phyloP scores from a whole-genome alignment of 2,888 invertebrate species.

The Pammene aurita region DNA sequence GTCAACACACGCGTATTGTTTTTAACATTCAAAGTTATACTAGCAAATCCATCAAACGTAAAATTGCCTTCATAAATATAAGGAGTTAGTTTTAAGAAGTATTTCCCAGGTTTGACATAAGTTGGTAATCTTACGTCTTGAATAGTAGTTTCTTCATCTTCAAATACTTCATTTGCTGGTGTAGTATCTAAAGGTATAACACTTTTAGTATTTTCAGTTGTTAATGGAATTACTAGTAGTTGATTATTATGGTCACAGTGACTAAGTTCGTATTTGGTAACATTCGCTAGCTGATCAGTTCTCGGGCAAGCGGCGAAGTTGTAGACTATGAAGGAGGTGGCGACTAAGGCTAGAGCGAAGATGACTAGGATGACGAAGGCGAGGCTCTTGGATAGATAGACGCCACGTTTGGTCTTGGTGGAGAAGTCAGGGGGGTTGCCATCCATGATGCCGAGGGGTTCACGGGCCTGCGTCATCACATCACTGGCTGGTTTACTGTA shows the following conservation, averaged over 20 bases:
- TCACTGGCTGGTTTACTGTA: conserved; percentile 75
- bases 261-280: conserved; percentile 74
- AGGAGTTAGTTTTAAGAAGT: conserved; percentile 88
- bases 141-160: conserved; percentile 51
- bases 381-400: conserved; percentile 86
- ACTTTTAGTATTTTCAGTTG: conserved; percentile 69
- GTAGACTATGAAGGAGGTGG: conserved; percentile 89
- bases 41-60: conserved; percentile 89
- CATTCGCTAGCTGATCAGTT: conserved; percentile 72
- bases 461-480: conserved; percentile 78
- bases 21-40: conserved; percentile 84
- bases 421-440: conserved; percentile 85
- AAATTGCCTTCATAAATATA: conserved; percentile 89
- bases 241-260: conserved; percentile 74
- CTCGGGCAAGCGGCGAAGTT: conserved; percentile 88
- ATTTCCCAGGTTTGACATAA: conserved; percentile 86
- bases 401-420: conserved; percentile 83
- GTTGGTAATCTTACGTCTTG: conserved; percentile 87
- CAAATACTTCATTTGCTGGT: conserved; percentile 49
- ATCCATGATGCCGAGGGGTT: conserved; percentile 84
- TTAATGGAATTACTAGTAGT: conserved; percentile 70
- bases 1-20: conserved; percentile 87
- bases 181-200: conserved; percentile 67
- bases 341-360: conserved; percentile 86
- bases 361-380: conserved; percentile 84